Conservation (phyloP, 2,113 vertebrate genomes). For the Phaethornis superciliosus region DNA sequence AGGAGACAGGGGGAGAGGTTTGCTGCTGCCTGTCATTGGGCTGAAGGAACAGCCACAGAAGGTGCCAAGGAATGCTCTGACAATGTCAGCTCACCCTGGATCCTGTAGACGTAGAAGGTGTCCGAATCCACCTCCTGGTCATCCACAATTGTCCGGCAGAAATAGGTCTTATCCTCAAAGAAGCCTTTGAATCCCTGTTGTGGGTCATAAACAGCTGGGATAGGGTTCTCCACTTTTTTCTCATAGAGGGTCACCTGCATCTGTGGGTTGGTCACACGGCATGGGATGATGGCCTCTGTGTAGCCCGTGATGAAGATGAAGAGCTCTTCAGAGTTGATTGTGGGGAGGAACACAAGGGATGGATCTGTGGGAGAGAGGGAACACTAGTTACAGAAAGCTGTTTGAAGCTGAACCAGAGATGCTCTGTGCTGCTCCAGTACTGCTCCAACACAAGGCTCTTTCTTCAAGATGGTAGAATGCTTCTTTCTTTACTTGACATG, state of each 20-base stretch:
- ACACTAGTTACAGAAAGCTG: background rate
- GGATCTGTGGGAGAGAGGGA: slow-evolving; percentile 76
- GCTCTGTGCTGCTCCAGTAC: background rate
- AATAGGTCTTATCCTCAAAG: slow-evolving; percentile 88
- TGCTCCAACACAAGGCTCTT: background rate
- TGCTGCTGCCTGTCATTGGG: background rate
- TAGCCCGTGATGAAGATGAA: slow-evolving; percentile 86
- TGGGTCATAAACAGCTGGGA: slow-evolving; percentile 82
- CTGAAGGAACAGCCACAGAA: background rate
- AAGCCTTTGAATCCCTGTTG: slow-evolving; percentile 85
- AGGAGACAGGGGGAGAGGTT: background rate
- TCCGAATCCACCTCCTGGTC: slow-evolving; percentile 84
- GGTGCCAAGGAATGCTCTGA: background rate
- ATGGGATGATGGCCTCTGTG: slow-evolving; percentile 84
- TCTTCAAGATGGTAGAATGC: background rate
- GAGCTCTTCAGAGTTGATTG: slow-evolving; percentile 56
- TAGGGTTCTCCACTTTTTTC: slow-evolving; percentile 73
- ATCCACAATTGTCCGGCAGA: slow-evolving; percentile 84
- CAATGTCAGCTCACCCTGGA: slow-evolving; percentile 78
- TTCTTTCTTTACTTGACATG: background rate
- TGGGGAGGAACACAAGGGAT: slow-evolving; percentile 83
- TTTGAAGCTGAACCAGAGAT: background rate
- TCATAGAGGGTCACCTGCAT: slow-evolving; percentile 88
- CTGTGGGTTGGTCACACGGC: slow-evolving; percentile 88
- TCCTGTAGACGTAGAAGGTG: slow-evolving; percentile 83